Percentiles rank a stretch among this genome's conserved stretches.
Conservation (phyloP, 2,888 invertebrate genomes). For the Leptopilina myrica region DNA sequence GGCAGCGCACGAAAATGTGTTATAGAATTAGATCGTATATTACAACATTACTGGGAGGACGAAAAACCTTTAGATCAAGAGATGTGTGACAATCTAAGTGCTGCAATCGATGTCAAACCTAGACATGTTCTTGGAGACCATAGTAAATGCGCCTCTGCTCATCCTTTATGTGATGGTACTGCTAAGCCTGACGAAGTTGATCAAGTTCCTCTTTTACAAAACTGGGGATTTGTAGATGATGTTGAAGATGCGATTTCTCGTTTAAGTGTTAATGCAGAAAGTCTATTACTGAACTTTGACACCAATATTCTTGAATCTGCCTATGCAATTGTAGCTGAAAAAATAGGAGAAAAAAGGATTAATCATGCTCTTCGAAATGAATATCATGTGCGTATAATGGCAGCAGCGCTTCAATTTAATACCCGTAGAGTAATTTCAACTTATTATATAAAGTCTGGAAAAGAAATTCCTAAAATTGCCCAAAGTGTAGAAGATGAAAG, state of each 20-base stretch:
- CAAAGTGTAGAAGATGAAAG: not conserved
- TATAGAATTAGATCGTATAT: not conserved
- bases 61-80: not conserved
- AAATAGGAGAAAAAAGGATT: not conserved
- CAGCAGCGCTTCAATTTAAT: slow-evolving; percentile 1
- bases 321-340: not conserved
- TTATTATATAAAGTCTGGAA: not conserved
- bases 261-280: slow-evolving; percentile 48
- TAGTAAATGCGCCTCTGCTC: slow-evolving; percentile 39
- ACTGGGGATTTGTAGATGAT: slow-evolving; percentile 28
- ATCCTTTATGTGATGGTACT: slow-evolving; percentile 10
- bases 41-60: not conserved
- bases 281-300: slow-evolving; percentile 45
- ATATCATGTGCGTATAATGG: not conserved
- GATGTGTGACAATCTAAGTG: not conserved
- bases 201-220: slow-evolving; percentile 40
- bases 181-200: slow-evolving; percentile 23
- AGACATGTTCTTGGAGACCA: slow-evolving; percentile 56
- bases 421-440: not conserved
- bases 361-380: slow-evolving; percentile 3
- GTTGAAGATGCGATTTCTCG: slow-evolving; percentile 27
- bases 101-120: slow-evolving; percentile 44
- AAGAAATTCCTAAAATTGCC: not conserved
- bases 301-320: not conserved
- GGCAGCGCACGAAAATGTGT: not conserved